Evolutionary conservation across 2,888 invertebrate genomes (phyloP).

Genomic region (Epirrhoe tristata): DNA sequence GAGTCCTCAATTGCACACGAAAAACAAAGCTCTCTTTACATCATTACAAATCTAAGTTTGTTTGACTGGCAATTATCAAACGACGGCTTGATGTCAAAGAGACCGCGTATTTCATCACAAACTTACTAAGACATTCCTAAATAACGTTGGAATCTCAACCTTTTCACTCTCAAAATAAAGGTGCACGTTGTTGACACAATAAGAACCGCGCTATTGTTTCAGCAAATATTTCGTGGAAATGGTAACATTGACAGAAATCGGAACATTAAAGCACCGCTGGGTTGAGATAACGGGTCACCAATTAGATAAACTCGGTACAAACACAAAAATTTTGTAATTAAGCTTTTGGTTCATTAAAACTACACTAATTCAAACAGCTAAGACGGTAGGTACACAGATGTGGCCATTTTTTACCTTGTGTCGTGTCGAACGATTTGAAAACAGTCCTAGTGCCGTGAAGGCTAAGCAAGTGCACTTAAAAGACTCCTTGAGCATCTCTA

Average conservation of each 20-base stretch:
- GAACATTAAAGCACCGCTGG: conserved; percentile 69
- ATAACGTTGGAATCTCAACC: conserved; percentile 45
- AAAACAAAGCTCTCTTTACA: conserved; percentile 51
- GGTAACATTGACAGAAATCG: conserved; percentile 79
- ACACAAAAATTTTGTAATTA: conserved; percentile 4
- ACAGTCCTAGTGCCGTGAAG: too few relatives aligned
- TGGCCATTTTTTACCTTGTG: too few relatives aligned
- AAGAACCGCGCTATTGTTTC: conserved; percentile 78
- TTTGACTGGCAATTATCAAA: conserved; percentile 78
- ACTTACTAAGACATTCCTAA: background rate
- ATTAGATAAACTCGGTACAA: conserved; percentile 49
- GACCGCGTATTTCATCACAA: conserved; percentile 64
- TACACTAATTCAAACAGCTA: background rate
- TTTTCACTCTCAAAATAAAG: conserved; percentile 46
- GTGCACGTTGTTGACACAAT: conserved; percentile 58
- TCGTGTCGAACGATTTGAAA: too few relatives aligned
- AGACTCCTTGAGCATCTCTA: too few relatives aligned
- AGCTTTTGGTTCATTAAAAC: background rate
- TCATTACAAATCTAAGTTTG: conserved; percentile 77
- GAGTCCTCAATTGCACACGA: conserved; percentile 54
- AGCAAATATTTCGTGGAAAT: conserved; percentile 82
- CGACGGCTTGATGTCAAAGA: conserved; percentile 78
- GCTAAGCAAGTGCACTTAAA: too few relatives aligned
- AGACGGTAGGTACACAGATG: too few relatives aligned
- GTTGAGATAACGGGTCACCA: conserved; percentile 60